Evolutionary conservation across 2,888 invertebrate genomes (phyloP), one percentile per base, ranked within the genome.

Genomic region (Philaethria dido): DNA sequence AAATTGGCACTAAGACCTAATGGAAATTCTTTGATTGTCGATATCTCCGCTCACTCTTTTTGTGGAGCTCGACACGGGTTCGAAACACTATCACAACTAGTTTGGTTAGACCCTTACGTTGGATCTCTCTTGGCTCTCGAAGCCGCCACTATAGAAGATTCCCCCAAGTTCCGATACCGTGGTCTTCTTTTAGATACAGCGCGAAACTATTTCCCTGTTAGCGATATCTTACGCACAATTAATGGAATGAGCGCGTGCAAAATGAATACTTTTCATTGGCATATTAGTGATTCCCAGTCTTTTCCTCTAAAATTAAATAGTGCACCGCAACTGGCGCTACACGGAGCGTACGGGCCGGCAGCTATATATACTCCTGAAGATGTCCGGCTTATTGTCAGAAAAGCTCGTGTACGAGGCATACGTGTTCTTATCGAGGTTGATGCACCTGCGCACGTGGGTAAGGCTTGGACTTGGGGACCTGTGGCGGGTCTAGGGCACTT

Each of bases 211-310:
- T 95, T 99, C 80, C 95, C 96, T 0, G 92, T 97, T 2, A 93
- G 93, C 11, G 94, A 95, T 61, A 93, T 97, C 45, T 94, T 96
- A 76, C 93, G 95, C 13, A 95, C 97, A 11, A 89, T 99, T 78
- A 95, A 97, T 68, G 98, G 96, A 2, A 98, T 99, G 98, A 95
- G 96, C 0, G 95, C 97, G 54, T 95, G 95, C 77, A 99, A 99
- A 86, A 85, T 98, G 73, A 99, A 99, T 88, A 97, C 97, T 2
- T 96, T 99, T 80, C 98, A 99, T 80, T 98, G 98, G 98, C 97
- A 97, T 79, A 93, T 97, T 36, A 96, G 96, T 5, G 99, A 99
- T 84, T 97, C 98, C 14, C 98, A 98, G 84, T 97, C 98, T 73
- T 98, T 98, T 86, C 98, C 99, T 0, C 95, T 97, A 82, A 94